These are phyloP conservation scores for Aramus guarauna DNA, from an alignment of 2,113 vertebrate genomes.

Conservation along the genomic window DNA sequence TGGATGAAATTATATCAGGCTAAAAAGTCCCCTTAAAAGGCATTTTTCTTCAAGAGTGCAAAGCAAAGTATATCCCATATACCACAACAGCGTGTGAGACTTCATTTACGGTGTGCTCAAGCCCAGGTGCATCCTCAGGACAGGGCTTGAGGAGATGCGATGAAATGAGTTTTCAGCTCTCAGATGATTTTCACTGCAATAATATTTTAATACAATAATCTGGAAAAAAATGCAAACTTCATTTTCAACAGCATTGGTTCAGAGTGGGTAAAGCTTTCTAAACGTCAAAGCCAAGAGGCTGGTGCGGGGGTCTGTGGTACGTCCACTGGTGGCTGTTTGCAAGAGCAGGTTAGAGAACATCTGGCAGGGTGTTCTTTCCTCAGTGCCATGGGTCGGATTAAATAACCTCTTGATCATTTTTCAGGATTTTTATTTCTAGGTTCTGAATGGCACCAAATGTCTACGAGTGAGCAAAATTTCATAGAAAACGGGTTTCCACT, in stretches of 20 bases:
- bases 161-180: neutral
- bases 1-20: neutral
- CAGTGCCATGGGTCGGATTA: accelerated
- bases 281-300: too few relatives aligned
- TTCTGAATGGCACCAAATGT: neutral
- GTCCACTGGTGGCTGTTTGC: neutral
- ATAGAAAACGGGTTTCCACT: neutral
- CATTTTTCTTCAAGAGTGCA: accelerated
- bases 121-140: neutral
- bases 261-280: neutral
- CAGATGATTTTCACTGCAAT: neutral
- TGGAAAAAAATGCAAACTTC: neutral
- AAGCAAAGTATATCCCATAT: accelerated
- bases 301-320: accelerated
- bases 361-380: neutral
- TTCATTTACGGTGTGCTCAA: accelerated
- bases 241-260: neutral
- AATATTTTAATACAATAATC: neutral
- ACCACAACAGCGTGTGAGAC: accelerated
- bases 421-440: neutral
- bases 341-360: neutral
- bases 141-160: neutral
- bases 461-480: neutral
- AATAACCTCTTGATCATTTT: neutral
- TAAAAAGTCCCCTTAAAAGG: neutral